These are phyloP conservation scores for Gambelia wislizenii DNA, from an alignment of 2,797 vertebrate species.

Conservation along the genomic window DNA sequence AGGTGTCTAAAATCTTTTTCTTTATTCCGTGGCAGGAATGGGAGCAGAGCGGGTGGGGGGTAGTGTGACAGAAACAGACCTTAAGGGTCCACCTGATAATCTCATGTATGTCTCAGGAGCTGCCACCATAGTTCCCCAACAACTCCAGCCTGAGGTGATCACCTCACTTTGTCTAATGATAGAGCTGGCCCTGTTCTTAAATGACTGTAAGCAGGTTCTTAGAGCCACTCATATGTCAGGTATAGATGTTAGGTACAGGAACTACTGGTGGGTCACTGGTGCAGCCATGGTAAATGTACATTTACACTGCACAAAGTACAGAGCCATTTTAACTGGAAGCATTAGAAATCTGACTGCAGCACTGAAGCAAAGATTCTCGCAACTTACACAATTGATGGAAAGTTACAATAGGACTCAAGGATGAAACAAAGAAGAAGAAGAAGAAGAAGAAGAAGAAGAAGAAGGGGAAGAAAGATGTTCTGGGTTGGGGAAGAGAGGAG, in stretches of 20 bases:
- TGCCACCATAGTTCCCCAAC: background rate
- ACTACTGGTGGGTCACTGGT: background rate
- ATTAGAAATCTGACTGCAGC: slow-evolving; percentile 55
- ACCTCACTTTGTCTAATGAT: background rate
- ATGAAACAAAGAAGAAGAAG: slow-evolving; percentile 24
- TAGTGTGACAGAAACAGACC: too few relatives aligned
- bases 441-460: too few relatives aligned
- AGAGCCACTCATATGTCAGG: background rate
- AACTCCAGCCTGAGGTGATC: background rate
- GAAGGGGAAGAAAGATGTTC: background rate
- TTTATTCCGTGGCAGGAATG: too few relatives aligned
- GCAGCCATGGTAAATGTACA: background rate
- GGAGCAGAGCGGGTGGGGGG: too few relatives aligned
- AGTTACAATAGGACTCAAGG: background rate
- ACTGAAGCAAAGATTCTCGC: slow-evolving; percentile 41
- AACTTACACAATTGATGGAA: background rate
- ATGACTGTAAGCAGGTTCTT: background rate
- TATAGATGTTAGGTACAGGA: background rate
- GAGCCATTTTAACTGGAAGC: slow-evolving; percentile 16
- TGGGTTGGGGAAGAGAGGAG: background rate
- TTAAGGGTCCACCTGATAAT: too few relatives aligned
- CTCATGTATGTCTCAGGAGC: too few relatives aligned
- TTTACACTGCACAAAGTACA: too few relatives aligned
- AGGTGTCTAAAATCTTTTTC: too few relatives aligned
- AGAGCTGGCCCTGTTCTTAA: background rate